phyloP scores from a whole-genome alignment of 2,888 invertebrate genomes.

The Cephus nigrinus region DNA sequence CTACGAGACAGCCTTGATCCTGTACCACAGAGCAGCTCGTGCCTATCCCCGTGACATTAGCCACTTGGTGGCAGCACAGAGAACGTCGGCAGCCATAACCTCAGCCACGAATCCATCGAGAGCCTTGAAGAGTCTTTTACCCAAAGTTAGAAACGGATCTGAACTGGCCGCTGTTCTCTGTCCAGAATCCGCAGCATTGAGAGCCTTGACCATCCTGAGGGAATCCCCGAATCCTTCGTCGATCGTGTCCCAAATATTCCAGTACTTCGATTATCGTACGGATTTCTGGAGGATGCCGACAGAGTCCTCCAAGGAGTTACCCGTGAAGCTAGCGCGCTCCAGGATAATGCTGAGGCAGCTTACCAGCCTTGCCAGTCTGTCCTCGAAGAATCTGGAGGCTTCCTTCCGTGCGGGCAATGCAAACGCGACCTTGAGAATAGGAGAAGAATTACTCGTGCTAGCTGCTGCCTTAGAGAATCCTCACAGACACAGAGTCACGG shows the following conservation, averaged over 20 bases:
- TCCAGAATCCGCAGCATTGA: conserved; percentile 41
- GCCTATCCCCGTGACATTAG: conserved; percentile 46
- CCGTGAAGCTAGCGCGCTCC: neutral
- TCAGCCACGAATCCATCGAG: conserved; percentile 43
- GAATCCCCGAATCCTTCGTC: conserved; percentile 38
- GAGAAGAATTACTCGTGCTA: conserved; percentile 38
- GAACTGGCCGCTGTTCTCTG: conserved; percentile 36
- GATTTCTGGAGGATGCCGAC: conserved; percentile 27
- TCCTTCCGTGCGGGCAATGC: conserved; percentile 40
- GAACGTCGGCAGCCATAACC: conserved; percentile 47
- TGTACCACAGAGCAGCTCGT: conserved; percentile 54
- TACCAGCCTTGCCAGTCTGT: conserved; percentile 28
- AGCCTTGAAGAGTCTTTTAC: conserved; percentile 28
- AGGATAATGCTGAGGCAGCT: conserved; percentile 31
- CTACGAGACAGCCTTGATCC: conserved; percentile 55
- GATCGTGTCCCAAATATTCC: conserved; percentile 39
- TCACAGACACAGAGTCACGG: conserved; percentile 36
- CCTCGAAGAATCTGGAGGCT: conserved; percentile 35
- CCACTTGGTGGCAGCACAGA: conserved; percentile 45
- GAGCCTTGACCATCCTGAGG: conserved; percentile 35
- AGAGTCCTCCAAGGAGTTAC: neutral
- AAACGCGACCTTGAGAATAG: conserved; percentile 31
- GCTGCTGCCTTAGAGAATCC: conserved; percentile 34
- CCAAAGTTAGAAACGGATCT: conserved; percentile 24
- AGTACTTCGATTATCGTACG: conserved; percentile 43